A percentile compares a stretch with the other conserved stretches of the same genome.
phyloP scores from a whole-genome alignment of 2,797 vertebrate species.

The Silurus aristotelis region DNA sequence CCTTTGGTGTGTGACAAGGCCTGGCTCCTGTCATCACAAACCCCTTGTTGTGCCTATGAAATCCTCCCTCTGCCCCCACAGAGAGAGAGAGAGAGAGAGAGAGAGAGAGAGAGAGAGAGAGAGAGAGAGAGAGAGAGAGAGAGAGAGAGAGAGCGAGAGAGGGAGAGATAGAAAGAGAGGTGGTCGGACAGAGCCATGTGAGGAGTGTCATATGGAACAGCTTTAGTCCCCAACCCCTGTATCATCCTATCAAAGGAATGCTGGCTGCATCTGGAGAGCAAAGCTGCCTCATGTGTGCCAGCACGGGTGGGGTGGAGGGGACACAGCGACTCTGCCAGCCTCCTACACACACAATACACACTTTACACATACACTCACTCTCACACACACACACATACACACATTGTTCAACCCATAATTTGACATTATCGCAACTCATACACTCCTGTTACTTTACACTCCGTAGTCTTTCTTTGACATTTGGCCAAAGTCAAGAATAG shows the following conservation, averaged over 20 bases:
- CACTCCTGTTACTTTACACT: constrained; percentile 3
- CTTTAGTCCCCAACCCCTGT: constrained; percentile 80
- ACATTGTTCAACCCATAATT: background rate
- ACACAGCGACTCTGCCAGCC: constrained; percentile 47
- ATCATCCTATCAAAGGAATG: constrained; percentile 79
- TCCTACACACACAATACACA: constrained; percentile 1
- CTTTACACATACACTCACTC: background rate
- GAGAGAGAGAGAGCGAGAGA: constrained; percentile 38
- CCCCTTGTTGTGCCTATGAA: constrained; percentile 70
- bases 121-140: constrained; percentile 42
- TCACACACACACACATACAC: background rate
- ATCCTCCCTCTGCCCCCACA: constrained; percentile 53
- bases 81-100: constrained; percentile 36
- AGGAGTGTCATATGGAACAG: constrained; percentile 94
- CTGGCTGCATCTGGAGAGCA: constrained; percentile 69
- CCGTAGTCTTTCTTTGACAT: background rate
- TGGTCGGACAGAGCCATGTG: constrained; percentile 82
- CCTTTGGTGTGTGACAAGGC: constrained; percentile 65
- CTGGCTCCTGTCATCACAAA: constrained; percentile 69
- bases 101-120: constrained; percentile 43
- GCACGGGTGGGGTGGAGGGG: constrained; percentile 64
- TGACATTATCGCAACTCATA: background rate
- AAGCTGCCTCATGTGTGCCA: constrained; percentile 77
- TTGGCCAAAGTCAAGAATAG: background rate
- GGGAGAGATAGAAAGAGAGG: constrained; percentile 41